These are phyloP conservation scores for Ditula angustiorana DNA, from an alignment of 2,888 invertebrate genomes.

Conservation along the genomic window DNA sequence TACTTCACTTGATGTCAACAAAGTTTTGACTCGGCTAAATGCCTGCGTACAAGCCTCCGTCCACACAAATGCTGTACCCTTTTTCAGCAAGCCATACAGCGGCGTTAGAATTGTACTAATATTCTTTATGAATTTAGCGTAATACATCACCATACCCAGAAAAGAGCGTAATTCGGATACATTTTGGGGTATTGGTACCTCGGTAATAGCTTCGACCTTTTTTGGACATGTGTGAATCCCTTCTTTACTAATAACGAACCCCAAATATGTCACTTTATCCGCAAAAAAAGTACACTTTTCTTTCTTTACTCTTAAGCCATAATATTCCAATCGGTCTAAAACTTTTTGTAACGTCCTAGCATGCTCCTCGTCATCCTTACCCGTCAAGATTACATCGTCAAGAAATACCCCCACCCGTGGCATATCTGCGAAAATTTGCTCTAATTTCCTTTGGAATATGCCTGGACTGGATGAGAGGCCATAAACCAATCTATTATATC, in stretches of 20 bases:
- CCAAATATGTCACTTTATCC: slow-evolving; percentile 30
- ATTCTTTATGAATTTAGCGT: slow-evolving; percentile 43
- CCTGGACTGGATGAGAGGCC: no score
- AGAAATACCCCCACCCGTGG: slow-evolving; percentile 10
- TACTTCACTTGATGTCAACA: background rate
- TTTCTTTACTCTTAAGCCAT: slow-evolving; percentile 20
- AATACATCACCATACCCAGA: slow-evolving; percentile 45
- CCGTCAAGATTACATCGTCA: slow-evolving; percentile 11
- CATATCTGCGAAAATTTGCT: slow-evolving; percentile 1
- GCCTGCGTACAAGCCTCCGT: slow-evolving; percentile 26
- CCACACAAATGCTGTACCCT: slow-evolving; percentile 41
- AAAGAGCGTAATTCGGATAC: slow-evolving; percentile 42
- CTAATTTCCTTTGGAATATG: slow-evolving; percentile 4
- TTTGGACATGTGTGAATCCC: slow-evolving; percentile 27
- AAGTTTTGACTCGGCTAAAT: slow-evolving; percentile 32
- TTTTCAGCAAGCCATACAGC: slow-evolving; percentile 41
- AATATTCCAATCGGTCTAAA: slow-evolving; percentile 10
- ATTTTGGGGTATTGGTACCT: slow-evolving; percentile 38
- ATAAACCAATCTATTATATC: background rate
- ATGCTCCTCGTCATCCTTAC: background rate
- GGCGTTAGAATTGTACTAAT: slow-evolving; percentile 44
- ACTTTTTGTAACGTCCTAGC: slow-evolving; percentile 7
- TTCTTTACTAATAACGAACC: slow-evolving; percentile 17
- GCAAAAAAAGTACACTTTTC: slow-evolving; percentile 36
- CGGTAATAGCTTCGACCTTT: slow-evolving; percentile 32